These are phyloP conservation scores for Mythimna ferrago DNA, from an alignment of 2,888 invertebrate genomes.

Conservation along the genomic window DNA sequence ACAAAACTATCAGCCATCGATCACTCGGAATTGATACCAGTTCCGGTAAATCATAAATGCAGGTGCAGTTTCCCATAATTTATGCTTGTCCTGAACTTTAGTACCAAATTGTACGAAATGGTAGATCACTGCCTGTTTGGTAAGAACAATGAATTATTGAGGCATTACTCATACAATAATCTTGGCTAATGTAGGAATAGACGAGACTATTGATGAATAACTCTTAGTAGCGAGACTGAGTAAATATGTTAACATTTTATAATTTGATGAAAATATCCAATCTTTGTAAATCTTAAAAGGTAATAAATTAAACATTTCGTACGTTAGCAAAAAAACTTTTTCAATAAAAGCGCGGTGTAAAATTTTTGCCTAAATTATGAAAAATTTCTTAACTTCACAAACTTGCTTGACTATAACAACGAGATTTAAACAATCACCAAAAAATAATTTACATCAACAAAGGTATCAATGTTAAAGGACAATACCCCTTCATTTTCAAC, in stretches of 20 bases:
- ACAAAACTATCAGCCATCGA: neutral
- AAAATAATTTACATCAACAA: conserved; percentile 32
- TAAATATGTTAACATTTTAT: neutral
- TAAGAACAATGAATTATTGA: conserved; percentile 78
- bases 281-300: neutral
- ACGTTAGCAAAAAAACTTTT: neutral
- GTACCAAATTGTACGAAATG: conserved; percentile 72
- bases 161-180: conserved; percentile 71
- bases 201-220: conserved; percentile 45
- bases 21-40: conserved; percentile 27
- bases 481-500: neutral
- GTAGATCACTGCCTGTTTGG: conserved; percentile 74
- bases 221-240: conserved; percentile 16
- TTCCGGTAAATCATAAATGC: conserved; percentile 70
- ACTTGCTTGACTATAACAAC: conserved; percentile 10
- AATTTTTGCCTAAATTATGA: conserved; percentile 36
- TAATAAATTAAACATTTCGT: neutral
- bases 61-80: conserved; percentile 74
- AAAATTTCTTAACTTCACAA: conserved; percentile 1
- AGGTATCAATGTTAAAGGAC: conserved; percentile 15
- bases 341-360: conserved; percentile 14
- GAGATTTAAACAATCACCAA: conserved; percentile 1
- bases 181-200: conserved; percentile 56
- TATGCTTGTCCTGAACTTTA: conserved; percentile 81
- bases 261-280: too few species aligned